These are phyloP conservation scores for Tiliqua scincoides DNA, from an alignment of 2,113 vertebrate species.

Conservation along the genomic window DNA sequence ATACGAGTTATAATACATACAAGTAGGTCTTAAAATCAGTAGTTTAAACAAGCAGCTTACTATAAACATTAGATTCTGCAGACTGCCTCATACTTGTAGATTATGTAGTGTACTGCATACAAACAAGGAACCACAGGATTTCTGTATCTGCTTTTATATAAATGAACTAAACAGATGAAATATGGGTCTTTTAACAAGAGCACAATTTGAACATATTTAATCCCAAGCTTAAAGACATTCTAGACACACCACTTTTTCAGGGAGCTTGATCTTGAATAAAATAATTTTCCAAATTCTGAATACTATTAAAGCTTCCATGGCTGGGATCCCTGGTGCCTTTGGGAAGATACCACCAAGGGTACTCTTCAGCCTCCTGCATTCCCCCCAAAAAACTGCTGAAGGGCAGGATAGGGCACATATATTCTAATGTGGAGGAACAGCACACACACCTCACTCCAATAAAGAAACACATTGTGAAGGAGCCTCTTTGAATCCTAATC, in stretches of 20 bases:
- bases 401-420: not conserved
- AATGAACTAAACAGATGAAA: conserved; percentile 49
- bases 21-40: conserved; percentile 8
- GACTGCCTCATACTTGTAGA: conserved; percentile 62
- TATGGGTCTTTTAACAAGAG: conserved; percentile 23
- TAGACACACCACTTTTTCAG: conserved; percentile 62
- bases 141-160: conserved; percentile 37
- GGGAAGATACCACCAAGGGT: too few species aligned
- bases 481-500: not conserved
- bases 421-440: not conserved
- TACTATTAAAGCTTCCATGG: conserved; percentile 43
- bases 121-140: conserved; percentile 54
- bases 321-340: not conserved
- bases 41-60: conserved; percentile 40
- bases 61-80: conserved; percentile 52
- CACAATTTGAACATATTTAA: conserved; percentile 51
- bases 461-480: not conserved
- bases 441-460: not conserved
- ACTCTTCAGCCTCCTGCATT: not conserved
- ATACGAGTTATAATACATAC: conserved; percentile 27
- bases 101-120: conserved; percentile 18
- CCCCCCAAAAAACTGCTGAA: not conserved
- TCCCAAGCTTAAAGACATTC: conserved; percentile 42
- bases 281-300: conserved; percentile 36
- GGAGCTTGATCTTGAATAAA: conserved; percentile 57